phyloP scores from a whole-genome alignment of 2,113 vertebrate species.

The Pyxicephalus adspersus region DNA sequence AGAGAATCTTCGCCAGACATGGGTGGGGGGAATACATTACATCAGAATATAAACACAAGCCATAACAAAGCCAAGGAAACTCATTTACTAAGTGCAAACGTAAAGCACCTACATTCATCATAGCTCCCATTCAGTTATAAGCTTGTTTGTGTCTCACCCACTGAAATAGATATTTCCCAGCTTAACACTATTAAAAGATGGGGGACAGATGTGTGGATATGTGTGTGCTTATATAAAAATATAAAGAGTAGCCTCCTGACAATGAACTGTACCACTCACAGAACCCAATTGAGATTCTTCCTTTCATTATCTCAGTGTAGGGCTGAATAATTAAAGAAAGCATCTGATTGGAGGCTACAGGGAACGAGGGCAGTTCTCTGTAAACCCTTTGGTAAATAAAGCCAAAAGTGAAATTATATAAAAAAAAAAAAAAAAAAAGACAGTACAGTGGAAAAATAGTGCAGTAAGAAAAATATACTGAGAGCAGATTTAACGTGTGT shows the following conservation, averaged over 20 bases:
- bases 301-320: no score
- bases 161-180: not conserved
- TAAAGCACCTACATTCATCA: slow-evolving; percentile 2
- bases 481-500: no score
- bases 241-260: no score
- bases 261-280: not conserved
- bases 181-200: not conserved
- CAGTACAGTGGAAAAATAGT: no score
- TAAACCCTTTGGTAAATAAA: no score
- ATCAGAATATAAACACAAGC: not conserved
- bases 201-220: not conserved
- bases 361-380: no score
- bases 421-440: no score
- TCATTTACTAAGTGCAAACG: slow-evolving; percentile 7
- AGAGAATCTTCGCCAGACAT: not conserved
- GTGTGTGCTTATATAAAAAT: not conserved
- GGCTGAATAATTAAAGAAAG: no score
- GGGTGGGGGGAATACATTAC: not conserved
- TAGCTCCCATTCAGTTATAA: not conserved
- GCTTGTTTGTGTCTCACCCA: not conserved
- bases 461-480: no score
- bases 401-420: no score
- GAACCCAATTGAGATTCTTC: no score
- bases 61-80: slow-evolving; percentile 4
- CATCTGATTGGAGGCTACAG: no score